These are phyloP conservation scores for Drosophila neocordata DNA, from an alignment of 1,140 invertebrate species.

Conservation along the genomic window DNA sequence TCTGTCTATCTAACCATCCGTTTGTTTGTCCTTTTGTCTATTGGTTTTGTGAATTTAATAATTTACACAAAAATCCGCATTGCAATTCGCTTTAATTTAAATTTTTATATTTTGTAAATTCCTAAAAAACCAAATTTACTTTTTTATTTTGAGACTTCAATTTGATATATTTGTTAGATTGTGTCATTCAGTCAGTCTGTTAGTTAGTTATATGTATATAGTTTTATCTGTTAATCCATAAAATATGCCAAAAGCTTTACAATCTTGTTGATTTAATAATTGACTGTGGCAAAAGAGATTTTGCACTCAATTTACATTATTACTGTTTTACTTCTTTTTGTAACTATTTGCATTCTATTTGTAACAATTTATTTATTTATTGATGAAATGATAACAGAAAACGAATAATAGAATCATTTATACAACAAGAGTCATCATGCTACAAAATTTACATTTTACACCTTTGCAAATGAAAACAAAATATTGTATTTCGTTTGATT, in stretches of 20 bases:
- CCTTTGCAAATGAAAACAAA: not conserved
- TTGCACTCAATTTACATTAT: not conserved
- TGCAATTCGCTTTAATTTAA: not conserved
- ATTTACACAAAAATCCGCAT: slow-evolving; percentile 1
- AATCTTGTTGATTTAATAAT: slow-evolving; percentile 11
- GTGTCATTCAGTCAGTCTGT: no score
- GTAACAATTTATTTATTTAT: slow-evolving; percentile 2
- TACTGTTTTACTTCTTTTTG: not conserved
- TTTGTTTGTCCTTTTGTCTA: not conserved
- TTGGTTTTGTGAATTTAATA: slow-evolving; percentile 2
- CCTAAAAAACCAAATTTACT: no score
- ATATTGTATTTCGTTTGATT: not conserved
- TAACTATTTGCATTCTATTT: not conserved
- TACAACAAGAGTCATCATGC: not conserved
- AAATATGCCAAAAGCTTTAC: slow-evolving; percentile 9
- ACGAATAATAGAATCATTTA: not conserved
- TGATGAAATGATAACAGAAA: not conserved
- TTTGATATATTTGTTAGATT: slow-evolving; percentile 5
- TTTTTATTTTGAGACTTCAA: not conserved
- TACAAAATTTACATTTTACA: not conserved
- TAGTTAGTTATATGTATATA: not conserved
- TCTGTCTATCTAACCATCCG: no score
- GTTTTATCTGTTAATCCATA: slow-evolving; percentile 1
- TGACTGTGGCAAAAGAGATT: slow-evolving; percentile 5
- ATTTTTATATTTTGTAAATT: no score